phyloP scores from a whole-genome alignment of 2,113 vertebrate genomes.

The Chamaetylas fuelleborni region DNA sequence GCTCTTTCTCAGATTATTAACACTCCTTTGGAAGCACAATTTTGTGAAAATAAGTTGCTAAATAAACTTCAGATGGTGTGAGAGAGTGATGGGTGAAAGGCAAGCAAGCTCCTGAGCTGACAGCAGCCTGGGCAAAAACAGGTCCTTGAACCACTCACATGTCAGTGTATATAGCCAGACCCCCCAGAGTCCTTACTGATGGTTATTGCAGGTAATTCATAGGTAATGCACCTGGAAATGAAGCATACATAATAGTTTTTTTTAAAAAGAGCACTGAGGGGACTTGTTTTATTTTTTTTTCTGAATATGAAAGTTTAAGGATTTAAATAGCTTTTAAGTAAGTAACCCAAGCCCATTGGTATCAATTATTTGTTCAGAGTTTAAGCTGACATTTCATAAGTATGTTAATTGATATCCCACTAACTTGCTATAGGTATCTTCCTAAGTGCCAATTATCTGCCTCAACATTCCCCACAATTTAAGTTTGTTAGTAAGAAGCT shows the following conservation, averaged over 20 bases:
- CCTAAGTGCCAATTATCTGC: conserved; percentile 79
- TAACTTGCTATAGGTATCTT: conserved; percentile 72
- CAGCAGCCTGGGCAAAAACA: neutral
- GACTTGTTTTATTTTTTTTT: conserved; percentile 5
- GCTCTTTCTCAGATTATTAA: neutral
- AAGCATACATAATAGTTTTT: neutral
- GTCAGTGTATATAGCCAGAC: neutral
- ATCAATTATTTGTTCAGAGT: conserved; percentile 67
- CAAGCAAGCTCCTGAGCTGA: neutral
- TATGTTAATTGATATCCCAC: conserved; percentile 71
- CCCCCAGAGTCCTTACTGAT: neutral
- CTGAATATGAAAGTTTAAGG: conserved; percentile 15
- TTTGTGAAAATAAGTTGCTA: neutral
- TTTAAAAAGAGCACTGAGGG: neutral
- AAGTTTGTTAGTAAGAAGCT: conserved; percentile 80
- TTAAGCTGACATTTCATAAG: conserved; percentile 73
- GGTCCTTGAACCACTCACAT: neutral
- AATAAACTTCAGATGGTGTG: neutral
- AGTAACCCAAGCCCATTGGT: conserved; percentile 52
- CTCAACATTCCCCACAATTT: conserved; percentile 78
- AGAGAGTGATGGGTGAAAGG: neutral
- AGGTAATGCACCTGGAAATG: neutral
- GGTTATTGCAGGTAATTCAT: neutral
- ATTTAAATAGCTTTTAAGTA: conserved; percentile 57
- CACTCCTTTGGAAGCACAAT: neutral